These are phyloP conservation scores for Synergus gifuensis DNA, from an alignment of 2,888 invertebrate species.

Conservation along the genomic window DNA sequence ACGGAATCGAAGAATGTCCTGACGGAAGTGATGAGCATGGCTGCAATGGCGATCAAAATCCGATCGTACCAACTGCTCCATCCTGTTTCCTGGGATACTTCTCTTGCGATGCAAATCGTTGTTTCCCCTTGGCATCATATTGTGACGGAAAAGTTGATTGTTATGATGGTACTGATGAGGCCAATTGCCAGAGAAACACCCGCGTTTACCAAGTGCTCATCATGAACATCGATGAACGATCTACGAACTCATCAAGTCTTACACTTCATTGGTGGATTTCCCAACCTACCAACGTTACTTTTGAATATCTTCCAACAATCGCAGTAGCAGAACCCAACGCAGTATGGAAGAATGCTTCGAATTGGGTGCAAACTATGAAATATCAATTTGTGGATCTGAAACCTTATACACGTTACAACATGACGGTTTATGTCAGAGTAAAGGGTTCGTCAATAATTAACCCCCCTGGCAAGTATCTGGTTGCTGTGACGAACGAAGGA, in stretches of 20 bases:
- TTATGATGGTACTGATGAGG: slow-evolving; percentile 87
- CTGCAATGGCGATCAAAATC: slow-evolving; percentile 70
- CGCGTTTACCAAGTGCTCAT: slow-evolving; percentile 79
- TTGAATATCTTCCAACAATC: slow-evolving; percentile 86
- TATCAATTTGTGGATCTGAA: slow-evolving; percentile 83
- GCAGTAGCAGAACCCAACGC: slow-evolving; percentile 78
- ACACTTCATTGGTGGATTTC: slow-evolving; percentile 83
- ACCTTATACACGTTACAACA: slow-evolving; percentile 87
- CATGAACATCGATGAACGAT: slow-evolving; percentile 83
- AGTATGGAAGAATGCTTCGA: slow-evolving; percentile 81
- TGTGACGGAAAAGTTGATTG: slow-evolving; percentile 87
- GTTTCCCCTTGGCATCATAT: slow-evolving; percentile 81
- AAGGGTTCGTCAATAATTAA: slow-evolving; percentile 80
- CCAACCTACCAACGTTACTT: slow-evolving; percentile 74
- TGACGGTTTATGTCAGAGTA: slow-evolving; percentile 86
- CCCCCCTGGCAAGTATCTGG: slow-evolving; percentile 82
- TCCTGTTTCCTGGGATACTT: slow-evolving; percentile 80
- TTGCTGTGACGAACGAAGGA: slow-evolving; percentile 85
- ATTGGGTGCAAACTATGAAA: slow-evolving; percentile 82
- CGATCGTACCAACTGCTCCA: slow-evolving; percentile 75
- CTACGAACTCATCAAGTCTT: slow-evolving; percentile 83
- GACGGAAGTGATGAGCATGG: slow-evolving; percentile 80
- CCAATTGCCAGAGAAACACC: slow-evolving; percentile 80
- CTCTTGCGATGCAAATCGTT: slow-evolving; percentile 81
- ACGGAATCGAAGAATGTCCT: slow-evolving; percentile 79